Percentiles rank a stretch among this genome's conserved stretches.
These are phyloP conservation scores for Chloroceryle aenea DNA, from an alignment of 2,113 vertebrate genomes.

Conservation along the genomic window DNA sequence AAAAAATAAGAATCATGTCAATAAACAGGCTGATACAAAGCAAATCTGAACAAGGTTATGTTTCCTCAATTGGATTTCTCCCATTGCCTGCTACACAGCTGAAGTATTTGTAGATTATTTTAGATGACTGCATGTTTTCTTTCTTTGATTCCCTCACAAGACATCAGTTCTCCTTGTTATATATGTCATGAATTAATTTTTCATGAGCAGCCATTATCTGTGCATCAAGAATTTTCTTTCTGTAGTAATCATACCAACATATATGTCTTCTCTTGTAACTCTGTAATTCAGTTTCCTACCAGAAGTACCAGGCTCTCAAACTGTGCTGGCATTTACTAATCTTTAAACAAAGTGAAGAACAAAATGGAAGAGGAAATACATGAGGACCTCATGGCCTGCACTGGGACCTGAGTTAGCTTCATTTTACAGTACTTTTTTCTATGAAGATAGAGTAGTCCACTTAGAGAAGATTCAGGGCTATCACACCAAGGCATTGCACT, in stretches of 20 bases:
- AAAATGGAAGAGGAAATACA: not conserved
- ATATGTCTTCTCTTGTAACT: not conserved
- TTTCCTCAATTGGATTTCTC: not conserved
- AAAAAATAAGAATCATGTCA: not conserved
- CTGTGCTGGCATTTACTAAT: not conserved
- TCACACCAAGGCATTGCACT: not conserved
- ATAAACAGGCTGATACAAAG: not conserved
- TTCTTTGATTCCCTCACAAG: not conserved
- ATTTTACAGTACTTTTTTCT: not conserved
- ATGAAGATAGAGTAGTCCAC: not conserved
- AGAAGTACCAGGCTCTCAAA: not conserved
- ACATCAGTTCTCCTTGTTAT: not conserved
- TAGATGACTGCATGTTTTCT: not conserved
- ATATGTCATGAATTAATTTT: not conserved
- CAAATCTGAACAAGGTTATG: not conserved
- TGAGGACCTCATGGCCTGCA: not conserved
- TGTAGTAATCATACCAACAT: not conserved
- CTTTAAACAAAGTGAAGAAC: not conserved
- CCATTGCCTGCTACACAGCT: not conserved
- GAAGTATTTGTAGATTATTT: not conserved
- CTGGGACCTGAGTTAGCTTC: not conserved
- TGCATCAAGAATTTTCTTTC: not conserved
- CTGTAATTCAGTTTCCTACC: not conserved
- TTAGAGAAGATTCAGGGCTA: not conserved
- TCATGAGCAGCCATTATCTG: not conserved